Evolutionary conservation across 2,113 vertebrate species (phyloP), one percentile per base, ranked within the genome.

Genomic region (Trichechus manatus): DNA sequence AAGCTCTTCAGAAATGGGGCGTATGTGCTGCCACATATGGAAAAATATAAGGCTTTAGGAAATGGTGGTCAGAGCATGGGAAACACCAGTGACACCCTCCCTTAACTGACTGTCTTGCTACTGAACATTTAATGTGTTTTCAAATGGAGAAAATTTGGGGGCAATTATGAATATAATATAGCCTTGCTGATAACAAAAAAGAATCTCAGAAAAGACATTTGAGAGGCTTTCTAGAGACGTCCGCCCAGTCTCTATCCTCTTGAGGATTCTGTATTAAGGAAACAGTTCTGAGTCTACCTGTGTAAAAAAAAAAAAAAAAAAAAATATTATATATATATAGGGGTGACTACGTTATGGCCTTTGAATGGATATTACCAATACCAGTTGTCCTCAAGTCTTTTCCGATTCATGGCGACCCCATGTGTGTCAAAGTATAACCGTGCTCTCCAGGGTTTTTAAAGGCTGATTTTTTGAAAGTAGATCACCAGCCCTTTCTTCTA

Each of bases 111-210:
- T 86, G 39, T 31, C 68, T 75, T 91, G 23, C 10, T 66, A 78
- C 5, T 44, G 50, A 83, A 85, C 2, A 15, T 75, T 93, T 33
- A 61, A 11, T 80, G n/a, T 59, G 33, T 79, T 89, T 96, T 72
- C 87, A 79, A 87, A 70, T 86, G 42, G 61, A 83, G 23, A 95
- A 97, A 93, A 63, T n/a, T 82, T 8, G 74, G 56, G 47, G 50
- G 17, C 25, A 81, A 77, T 4, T 47, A 85, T 92, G 39, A 87
- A 79, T 77, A 79, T 47, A 14, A 66, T 63, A 68, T 11, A 17
- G 29, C 13, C 56, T 79, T 92, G 14, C 36, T 63, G 53, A 79
- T 11, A 59, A 4, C 74, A 25, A 75, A 84, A 77, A 56, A n/a
- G 3, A 59, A 75, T 63, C 64, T 36, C 14, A 56, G 39, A 68